Percentiles rank a stretch among this genome's conserved stretches.
phyloP scores from a whole-genome alignment of 1,140 invertebrate species.

The Carcinoscorpius rotundicauda region DNA sequence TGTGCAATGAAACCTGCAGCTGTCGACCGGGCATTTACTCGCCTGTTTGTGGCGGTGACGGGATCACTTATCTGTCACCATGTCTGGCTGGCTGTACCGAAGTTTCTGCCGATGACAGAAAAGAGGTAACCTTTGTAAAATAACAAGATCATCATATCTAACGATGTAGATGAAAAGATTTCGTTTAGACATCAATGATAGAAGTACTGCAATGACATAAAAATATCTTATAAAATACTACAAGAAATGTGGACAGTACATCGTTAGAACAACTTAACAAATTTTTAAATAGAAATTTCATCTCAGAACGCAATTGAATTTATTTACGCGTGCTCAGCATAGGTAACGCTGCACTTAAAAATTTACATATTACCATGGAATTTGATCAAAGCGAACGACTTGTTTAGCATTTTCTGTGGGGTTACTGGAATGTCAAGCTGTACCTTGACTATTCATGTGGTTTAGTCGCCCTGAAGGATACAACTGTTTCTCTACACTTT shows the following conservation, averaged over 20 bases:
- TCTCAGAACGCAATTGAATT: too few species aligned
- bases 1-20: slow-evolving; percentile 16
- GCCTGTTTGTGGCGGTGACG: slow-evolving; percentile 66
- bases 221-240: background rate
- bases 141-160: background rate
- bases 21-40: slow-evolving; percentile 62
- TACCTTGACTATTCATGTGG: too few species aligned
- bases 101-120: slow-evolving; percentile 24
- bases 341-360: too few species aligned
- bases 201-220: background rate
- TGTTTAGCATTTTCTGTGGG: too few species aligned
- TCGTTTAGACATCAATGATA: background rate
- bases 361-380: too few species aligned
- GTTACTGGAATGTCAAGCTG: too few species aligned
- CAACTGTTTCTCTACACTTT: too few species aligned
- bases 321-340: too few species aligned
- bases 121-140: slow-evolving; percentile 2
- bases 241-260: background rate
- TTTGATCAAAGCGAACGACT: too few species aligned
- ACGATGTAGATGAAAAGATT: background rate
- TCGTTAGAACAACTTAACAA: background rate
- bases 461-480: too few species aligned
- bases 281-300: background rate
- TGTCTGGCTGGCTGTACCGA: slow-evolving; percentile 70
- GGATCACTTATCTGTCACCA: slow-evolving; percentile 72